phyloP scores from a whole-genome alignment of 2,113 vertebrate species.

The Notechis scutatus region DNA sequence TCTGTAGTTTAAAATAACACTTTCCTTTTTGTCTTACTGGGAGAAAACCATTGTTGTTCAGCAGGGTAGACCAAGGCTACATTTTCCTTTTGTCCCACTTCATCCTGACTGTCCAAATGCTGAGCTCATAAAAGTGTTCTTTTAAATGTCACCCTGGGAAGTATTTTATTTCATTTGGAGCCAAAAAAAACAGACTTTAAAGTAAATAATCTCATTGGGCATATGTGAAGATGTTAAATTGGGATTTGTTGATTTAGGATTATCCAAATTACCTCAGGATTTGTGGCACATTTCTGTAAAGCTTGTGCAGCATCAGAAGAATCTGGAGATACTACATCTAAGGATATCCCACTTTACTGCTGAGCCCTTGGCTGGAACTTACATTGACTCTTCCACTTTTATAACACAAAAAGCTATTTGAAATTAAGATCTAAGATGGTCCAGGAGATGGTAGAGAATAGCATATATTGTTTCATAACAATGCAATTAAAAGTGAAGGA shows the following conservation, averaged over 20 bases:
- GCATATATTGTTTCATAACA: slow-evolving; percentile 5
- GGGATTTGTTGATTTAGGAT: slow-evolving; percentile 51
- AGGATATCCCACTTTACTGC: neutral
- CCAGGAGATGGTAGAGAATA: neutral
- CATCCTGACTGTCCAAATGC: slow-evolving; percentile 15
- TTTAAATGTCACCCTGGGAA: slow-evolving; percentile 50
- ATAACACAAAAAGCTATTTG: neutral
- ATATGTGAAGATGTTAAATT: slow-evolving; percentile 39
- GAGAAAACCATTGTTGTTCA: slow-evolving; percentile 32
- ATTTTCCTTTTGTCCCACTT: slow-evolving; percentile 9
- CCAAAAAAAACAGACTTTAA: slow-evolving; percentile 59
- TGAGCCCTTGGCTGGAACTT: slow-evolving; percentile 3
- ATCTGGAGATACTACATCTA: slow-evolving; percentile 15
- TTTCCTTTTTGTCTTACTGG: slow-evolving; percentile 44
- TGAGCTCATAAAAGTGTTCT: slow-evolving; percentile 49
- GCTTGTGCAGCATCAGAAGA: slow-evolving; percentile 48
- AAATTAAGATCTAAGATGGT: neutral
- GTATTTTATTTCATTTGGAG: slow-evolving; percentile 54
- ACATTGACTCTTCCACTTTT: slow-evolving; percentile 6
- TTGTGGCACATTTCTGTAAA: slow-evolving; percentile 49
- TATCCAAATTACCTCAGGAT: slow-evolving; percentile 48
- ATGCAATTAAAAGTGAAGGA: neutral
- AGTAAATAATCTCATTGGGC: slow-evolving; percentile 55
- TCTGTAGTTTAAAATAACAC: slow-evolving; percentile 31
- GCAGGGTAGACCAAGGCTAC: slow-evolving; percentile 34